Percentiles rank a stretch among this genome's conserved stretches.
phyloP scores from a whole-genome alignment of 1,140 invertebrate species.

The Apis cerana region DNA sequence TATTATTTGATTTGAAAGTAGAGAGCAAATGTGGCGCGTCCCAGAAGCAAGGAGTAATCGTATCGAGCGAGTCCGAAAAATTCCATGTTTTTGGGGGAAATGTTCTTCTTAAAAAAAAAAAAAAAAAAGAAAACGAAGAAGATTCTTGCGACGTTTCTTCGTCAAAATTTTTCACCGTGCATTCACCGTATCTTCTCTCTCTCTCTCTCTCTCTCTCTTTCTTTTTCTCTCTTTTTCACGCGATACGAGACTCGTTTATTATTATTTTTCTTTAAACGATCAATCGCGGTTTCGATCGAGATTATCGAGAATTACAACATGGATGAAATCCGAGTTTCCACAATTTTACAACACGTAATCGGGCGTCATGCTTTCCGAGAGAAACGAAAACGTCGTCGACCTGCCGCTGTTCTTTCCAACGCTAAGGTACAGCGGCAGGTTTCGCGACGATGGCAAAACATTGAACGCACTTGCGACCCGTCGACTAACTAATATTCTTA shows the following conservation, averaged over 20 bases:
- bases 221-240: background rate
- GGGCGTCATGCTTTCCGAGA: background rate
- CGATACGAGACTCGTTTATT: background rate
- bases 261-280: no score
- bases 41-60: background rate
- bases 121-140: background rate
- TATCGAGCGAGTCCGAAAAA: background rate
- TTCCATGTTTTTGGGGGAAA: background rate
- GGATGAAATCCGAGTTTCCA: background rate
- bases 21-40: background rate
- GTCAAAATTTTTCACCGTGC: background rate
- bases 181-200: background rate
- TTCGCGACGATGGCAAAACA: background rate
- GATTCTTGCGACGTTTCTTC: background rate
- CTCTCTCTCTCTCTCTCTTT: background rate
- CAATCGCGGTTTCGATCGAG: background rate
- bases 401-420: conserved; percentile 44
- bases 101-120: background rate
- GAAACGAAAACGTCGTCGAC: conserved; percentile 24
- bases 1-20: conserved; percentile 6
- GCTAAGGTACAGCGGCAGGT: conserved; percentile 32
- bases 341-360: background rate
- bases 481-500: background rate
- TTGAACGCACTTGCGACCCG: background rate
- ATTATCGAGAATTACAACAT: background rate